Percentiles rank a stretch among this genome's conserved stretches.
Evolutionary conservation across 2,888 invertebrate genomes (phyloP).

Genomic region (Pheosia gnoma): DNA sequence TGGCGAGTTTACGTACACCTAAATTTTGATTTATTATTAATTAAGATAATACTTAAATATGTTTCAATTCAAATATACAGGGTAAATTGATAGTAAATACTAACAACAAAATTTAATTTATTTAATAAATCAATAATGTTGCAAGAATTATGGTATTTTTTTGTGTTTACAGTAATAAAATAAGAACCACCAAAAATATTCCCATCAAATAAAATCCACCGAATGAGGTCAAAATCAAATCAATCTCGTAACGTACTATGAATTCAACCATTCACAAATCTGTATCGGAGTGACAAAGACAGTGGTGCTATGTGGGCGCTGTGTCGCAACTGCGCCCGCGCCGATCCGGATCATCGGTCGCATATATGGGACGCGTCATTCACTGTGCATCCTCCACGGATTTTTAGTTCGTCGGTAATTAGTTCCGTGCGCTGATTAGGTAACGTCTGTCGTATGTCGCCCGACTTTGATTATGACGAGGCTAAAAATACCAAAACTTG

Average conservation of each 20-base stretch:
- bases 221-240: conserved; percentile 5
- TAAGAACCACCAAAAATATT: background rate
- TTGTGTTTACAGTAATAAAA: no score
- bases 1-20: conserved; percentile 24
- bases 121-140: no score
- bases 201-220: conserved; percentile 1
- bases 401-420: conserved; percentile 43
- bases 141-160: no score
- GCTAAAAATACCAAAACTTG: background rate
- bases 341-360: conserved; percentile 60
- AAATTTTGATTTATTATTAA: conserved; percentile 27
- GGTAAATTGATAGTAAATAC: no score
- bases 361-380: conserved; percentile 56
- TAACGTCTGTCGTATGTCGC: background rate
- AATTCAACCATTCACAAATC: conserved; percentile 11
- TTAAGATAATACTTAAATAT: conserved; percentile 1
- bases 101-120: no score
- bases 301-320: conserved; percentile 50
- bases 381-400: conserved; percentile 16
- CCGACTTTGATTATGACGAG: background rate
- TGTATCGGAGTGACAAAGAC: conserved; percentile 47
- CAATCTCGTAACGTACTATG: conserved; percentile 7
- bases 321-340: conserved; percentile 53
- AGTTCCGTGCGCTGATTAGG: conserved; percentile 10
- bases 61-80: no score